Percentiles rank a stretch among this genome's conserved stretches.
phyloP scores from a whole-genome alignment of 2,888 invertebrate genomes.

The Xestoiulus laeticollis region DNA sequence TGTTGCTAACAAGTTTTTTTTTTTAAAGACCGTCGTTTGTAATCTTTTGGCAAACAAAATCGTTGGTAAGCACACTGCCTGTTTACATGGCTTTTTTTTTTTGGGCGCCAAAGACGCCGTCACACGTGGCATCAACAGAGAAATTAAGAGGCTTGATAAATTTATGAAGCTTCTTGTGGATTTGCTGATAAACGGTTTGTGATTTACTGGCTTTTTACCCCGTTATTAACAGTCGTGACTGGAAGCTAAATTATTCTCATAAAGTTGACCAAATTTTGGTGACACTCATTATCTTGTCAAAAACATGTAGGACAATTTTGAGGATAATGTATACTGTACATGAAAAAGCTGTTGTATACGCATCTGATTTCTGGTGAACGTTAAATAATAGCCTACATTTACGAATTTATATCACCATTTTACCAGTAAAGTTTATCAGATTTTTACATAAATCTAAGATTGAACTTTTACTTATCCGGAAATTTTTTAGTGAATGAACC shows the following conservation, averaged over 20 bases:
- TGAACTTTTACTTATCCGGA: neutral
- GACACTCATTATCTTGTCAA: too few relatives aligned
- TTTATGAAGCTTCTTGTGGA: constrained; percentile 8
- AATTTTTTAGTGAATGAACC: neutral
- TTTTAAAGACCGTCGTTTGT: constrained; percentile 37
- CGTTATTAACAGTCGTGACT: too few relatives aligned
- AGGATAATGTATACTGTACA: too few relatives aligned
- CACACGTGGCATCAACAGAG: neutral
- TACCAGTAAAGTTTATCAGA: too few relatives aligned
- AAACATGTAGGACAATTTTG: too few relatives aligned
- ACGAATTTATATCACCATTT: too few relatives aligned
- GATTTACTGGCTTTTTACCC: neutral
- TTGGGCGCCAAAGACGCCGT: constrained; percentile 19
- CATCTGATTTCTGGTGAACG: too few relatives aligned
- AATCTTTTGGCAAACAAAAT: constrained; percentile 46
- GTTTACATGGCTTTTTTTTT: neutral
- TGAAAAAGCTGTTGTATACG: too few relatives aligned
- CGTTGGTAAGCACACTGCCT: neutral
- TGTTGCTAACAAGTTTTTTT: constrained; percentile 50
- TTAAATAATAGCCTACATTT: too few relatives aligned
- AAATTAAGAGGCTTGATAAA: neutral
- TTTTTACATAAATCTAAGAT: too few relatives aligned
- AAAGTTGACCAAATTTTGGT: too few relatives aligned
- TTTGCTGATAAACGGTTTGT: neutral
- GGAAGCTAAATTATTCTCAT: too few relatives aligned